Conservation (phyloP, 2,888 invertebrate genomes). For the Anaspis maculata region DNA sequence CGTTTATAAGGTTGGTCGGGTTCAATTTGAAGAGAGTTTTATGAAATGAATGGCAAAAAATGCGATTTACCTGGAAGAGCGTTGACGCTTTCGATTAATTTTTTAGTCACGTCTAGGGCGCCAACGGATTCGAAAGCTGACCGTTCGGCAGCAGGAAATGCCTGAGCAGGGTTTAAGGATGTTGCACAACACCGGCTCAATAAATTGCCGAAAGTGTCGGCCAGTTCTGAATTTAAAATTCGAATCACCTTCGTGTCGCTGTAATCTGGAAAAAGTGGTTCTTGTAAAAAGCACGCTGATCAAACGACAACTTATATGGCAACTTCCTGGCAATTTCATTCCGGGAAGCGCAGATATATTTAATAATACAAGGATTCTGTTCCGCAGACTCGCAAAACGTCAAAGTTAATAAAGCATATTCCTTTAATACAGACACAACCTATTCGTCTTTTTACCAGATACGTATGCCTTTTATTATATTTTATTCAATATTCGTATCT, state of each 20-base stretch:
- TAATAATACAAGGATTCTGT: too few species aligned
- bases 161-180: conserved; percentile 69
- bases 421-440: too few species aligned
- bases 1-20: too few species aligned
- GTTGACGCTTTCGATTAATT: conserved; percentile 49
- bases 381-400: too few species aligned
- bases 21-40: too few species aligned
- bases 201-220: conserved; percentile 88
- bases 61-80: conserved; percentile 46
- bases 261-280: conserved; percentile 59
- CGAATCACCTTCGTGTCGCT: conserved; percentile 66
- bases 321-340: too few species aligned
- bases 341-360: too few species aligned
- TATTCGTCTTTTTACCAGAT: too few species aligned
- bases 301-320: too few species aligned
- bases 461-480: too few species aligned
- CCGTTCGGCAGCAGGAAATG: conserved; percentile 54
- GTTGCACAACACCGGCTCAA: conserved; percentile 70
- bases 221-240: conserved; percentile 80
- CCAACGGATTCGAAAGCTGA: conserved; percentile 43
- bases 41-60: not conserved
- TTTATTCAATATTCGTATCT: too few species aligned
- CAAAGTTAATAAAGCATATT: too few species aligned
- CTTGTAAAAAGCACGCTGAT: not conserved
- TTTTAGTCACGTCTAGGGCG: conserved; percentile 43